Percentiles rank a stretch among this genome's conserved stretches.
Evolutionary conservation across 2,113 vertebrate genomes (phyloP).

Genomic region (Sander lucioperca): DNA sequence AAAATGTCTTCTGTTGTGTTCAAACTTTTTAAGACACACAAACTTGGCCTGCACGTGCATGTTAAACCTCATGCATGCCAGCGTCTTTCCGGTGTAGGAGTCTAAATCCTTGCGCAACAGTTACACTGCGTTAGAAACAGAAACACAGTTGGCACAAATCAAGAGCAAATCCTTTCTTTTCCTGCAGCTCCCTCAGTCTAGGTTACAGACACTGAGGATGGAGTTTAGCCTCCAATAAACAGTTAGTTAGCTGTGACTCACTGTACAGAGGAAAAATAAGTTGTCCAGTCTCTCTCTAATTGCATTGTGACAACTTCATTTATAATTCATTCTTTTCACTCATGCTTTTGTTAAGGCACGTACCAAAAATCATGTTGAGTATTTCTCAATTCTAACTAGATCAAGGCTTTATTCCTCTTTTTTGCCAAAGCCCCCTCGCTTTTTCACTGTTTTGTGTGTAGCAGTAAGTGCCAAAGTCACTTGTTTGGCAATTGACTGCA

Average conservation of each 20-base stretch:
- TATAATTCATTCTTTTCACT: conserved; percentile 33
- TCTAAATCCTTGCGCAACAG: conserved; percentile 74
- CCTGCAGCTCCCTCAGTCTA: conserved; percentile 53
- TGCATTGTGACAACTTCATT: conserved; percentile 51
- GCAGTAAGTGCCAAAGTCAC: conserved; percentile 84
- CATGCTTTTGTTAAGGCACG: conserved; percentile 22
- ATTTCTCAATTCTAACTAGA: conserved; percentile 48
- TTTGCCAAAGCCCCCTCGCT: conserved; percentile 59
- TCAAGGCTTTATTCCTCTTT: conserved; percentile 66
- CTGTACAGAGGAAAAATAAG: conserved; percentile 25
- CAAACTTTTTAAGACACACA: conserved; percentile 35
- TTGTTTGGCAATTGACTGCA: conserved; percentile 88
- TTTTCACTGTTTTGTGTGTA: conserved; percentile 76
- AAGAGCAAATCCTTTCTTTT: conserved; percentile 64
- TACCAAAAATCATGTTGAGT: conserved; percentile 38
- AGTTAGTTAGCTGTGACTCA: conserved; percentile 38
- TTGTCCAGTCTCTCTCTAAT: conserved; percentile 25
- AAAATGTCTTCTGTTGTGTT: conserved; percentile 18
- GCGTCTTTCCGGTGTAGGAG: conserved; percentile 63
- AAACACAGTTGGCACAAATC: conserved; percentile 72
- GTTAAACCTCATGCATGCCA: conserved; percentile 73
- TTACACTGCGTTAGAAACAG: conserved; percentile 64
- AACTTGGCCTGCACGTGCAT: conserved; percentile 56
- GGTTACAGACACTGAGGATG: conserved; percentile 51
- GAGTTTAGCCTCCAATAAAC: conserved; percentile 46